Evolutionary conservation across 2,888 invertebrate species (phyloP).

Genomic region (Xanthorhoe designata): DNA sequence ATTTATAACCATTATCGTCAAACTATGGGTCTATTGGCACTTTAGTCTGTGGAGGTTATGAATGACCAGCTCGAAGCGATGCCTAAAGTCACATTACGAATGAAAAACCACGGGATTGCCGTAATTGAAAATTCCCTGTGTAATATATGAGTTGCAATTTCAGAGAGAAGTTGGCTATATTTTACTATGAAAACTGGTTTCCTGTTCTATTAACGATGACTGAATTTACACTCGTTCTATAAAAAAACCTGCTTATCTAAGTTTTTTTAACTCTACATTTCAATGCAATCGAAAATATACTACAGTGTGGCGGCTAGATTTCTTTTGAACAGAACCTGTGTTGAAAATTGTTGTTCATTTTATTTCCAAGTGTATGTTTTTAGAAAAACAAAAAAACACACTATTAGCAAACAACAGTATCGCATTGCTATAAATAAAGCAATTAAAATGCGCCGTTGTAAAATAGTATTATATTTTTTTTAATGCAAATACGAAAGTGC

Average conservation of each 20-base stretch:
- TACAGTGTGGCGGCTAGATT: no score
- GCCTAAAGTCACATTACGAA: constrained; percentile 84
- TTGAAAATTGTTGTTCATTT: no score
- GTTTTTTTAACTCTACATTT: no score
- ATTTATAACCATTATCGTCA: constrained; percentile 14
- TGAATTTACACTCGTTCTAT: background rate
- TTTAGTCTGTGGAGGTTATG: constrained; percentile 62
- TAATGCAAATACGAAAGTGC: background rate
- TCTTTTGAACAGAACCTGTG: no score
- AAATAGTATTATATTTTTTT: background rate
- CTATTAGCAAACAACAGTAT: no score
- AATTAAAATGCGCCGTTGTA: no score
- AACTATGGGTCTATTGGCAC: constrained; percentile 37
- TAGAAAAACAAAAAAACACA: no score
- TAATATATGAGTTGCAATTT: constrained; percentile 85
- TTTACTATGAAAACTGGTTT: constrained; percentile 9
- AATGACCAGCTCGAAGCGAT: constrained; percentile 74
- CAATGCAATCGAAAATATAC: background rate
- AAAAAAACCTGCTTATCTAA: background rate
- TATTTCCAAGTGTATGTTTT: no score
- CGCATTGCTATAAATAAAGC: no score
- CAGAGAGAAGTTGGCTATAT: constrained; percentile 58
- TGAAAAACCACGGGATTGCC: constrained; percentile 84
- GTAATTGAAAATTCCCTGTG: constrained; percentile 85
- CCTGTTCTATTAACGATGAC: background rate